Evolutionary conservation across 1,140 invertebrate genomes (phyloP).

Genomic region (Euglossa dilemma): DNA sequence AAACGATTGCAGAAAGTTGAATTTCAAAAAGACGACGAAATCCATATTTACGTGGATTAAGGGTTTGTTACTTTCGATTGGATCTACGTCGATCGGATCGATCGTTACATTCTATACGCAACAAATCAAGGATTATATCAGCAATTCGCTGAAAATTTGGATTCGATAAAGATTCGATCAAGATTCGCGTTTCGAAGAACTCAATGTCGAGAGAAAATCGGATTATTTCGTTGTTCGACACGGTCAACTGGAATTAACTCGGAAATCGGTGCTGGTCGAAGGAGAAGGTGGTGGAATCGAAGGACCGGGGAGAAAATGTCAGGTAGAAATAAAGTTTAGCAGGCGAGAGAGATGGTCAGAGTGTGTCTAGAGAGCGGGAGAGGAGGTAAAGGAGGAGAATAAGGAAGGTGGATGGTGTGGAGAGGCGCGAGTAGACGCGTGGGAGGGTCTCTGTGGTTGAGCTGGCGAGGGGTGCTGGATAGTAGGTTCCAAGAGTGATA

Average conservation of each 20-base stretch:
- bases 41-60: neutral
- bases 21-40: no score
- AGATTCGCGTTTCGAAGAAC: no score
- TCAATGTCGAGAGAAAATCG: no score
- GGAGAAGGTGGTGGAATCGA: neutral
- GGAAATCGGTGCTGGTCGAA: neutral
- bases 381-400: conserved; percentile 44
- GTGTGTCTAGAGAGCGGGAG: conserved; percentile 50
- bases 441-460: conserved; percentile 47
- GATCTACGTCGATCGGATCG: neutral
- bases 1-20: conserved; percentile 1
- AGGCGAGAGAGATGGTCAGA: conserved; percentile 56
- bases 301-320: conserved; percentile 52
- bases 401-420: conserved; percentile 57
- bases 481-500: conserved; percentile 75
- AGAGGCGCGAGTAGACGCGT: conserved; percentile 51
- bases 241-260: neutral
- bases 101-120: no score
- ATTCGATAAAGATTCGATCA: no score
- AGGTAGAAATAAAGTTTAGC: conserved; percentile 67
- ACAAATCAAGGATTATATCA: no score
- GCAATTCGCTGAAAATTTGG: no score
- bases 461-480: conserved; percentile 54
- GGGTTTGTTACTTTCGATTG: neutral
- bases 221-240: no score